Conservation (phyloP, 2,113 vertebrate species). For the Haemorhous mexicanus region DNA sequence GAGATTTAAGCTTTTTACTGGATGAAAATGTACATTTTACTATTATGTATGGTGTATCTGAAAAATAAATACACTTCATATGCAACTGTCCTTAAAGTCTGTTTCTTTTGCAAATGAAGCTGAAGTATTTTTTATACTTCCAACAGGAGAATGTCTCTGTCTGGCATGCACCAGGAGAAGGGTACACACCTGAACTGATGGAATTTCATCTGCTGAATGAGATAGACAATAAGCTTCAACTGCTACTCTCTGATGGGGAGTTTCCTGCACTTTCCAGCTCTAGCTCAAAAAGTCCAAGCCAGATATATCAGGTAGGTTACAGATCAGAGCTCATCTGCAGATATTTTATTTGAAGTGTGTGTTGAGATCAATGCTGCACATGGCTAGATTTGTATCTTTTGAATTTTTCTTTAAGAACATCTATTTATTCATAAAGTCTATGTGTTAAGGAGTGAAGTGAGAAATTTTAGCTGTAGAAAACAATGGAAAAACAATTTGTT, state of each 20-base stretch:
- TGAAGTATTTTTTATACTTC: background rate
- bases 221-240: conserved; percentile 82
- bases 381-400: background rate
- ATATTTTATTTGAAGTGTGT: background rate
- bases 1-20: background rate
- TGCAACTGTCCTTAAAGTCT: background rate
- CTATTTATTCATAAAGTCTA: background rate
- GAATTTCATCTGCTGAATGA: conserved; percentile 79
- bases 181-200: conserved; percentile 74
- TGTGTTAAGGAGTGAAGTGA: background rate
- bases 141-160: conserved; percentile 62
- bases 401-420: background rate
- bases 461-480: background rate
- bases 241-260: conserved; percentile 60
- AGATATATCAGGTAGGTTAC: conserved; percentile 57
- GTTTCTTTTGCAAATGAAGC: background rate
- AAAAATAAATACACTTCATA: background rate
- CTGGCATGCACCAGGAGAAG: conserved; percentile 76
- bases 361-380: background rate
- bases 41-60: background rate
- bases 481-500: background rate
- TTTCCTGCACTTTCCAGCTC: conserved; percentile 43
- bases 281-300: conserved; percentile 15
- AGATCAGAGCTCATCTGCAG: background rate
- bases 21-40: background rate